These are phyloP conservation scores for Solenopsis fugax DNA, from an alignment of 1,140 invertebrate species.

Conservation along the genomic window DNA sequence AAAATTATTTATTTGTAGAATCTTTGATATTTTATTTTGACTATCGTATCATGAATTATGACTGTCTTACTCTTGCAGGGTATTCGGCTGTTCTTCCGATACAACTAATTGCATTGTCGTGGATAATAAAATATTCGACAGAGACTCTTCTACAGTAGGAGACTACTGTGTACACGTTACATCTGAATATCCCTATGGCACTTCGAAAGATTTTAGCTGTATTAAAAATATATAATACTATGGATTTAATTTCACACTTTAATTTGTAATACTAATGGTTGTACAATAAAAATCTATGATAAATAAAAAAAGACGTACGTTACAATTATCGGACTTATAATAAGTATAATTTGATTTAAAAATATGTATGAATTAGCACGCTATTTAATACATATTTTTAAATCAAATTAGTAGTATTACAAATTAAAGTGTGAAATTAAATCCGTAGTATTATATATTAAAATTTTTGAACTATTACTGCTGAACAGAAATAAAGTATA, in stretches of 20 bases:
- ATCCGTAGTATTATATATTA: no score
- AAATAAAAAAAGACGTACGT: no score
- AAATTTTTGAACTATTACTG: no score
- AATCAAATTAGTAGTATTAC: no score
- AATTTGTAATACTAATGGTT: not conserved
- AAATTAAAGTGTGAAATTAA: no score
- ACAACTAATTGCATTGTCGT: not conserved
- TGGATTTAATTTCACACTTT: not conserved
- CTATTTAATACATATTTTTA: no score
- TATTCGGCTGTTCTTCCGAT: not conserved
- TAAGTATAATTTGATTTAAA: not conserved
- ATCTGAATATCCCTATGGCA: not conserved
- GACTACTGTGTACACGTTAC: not conserved
- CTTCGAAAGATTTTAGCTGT: not conserved
- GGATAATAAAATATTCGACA: not conserved
- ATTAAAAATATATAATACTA: no score
- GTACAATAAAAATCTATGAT: no score
- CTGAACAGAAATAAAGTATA: not conserved
- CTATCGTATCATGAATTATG: not conserved
- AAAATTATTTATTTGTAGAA: conserved; percentile 2
- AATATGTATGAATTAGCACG: no score
- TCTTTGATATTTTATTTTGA: not conserved
- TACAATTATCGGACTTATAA: not conserved
- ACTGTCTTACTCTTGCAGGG: not conserved
- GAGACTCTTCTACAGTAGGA: not conserved